Evolutionary conservation across 1,140 invertebrate species (phyloP).

Genomic region (Plutomurus gul): DNA sequence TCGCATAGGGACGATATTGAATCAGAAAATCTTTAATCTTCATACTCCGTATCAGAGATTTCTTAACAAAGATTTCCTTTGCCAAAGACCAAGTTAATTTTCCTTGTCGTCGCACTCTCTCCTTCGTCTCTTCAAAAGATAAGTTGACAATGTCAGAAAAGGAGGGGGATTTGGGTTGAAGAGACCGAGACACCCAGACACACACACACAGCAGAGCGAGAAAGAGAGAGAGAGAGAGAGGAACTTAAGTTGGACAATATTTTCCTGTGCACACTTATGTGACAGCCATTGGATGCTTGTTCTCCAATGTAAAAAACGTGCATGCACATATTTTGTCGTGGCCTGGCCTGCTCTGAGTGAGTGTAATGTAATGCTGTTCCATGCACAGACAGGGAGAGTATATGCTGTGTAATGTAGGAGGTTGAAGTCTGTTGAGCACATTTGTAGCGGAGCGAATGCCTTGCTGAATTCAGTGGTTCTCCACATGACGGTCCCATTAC

Average conservation of each 20-base stretch:
- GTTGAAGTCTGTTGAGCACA: neutral
- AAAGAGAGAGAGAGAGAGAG: no score
- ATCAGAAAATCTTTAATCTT: constrained; percentile 8
- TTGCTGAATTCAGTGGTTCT: neutral
- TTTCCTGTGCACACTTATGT: no score
- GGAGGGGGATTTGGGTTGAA: neutral
- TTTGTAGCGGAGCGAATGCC: neutral
- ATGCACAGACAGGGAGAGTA: neutral
- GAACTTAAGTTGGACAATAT: no score
- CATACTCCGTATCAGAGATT: neutral
- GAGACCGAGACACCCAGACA: neutral
- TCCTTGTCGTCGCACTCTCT: neutral
- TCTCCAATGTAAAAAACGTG: no score
- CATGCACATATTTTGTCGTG: no score
- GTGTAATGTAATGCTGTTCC: neutral
- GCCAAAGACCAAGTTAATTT: neutral
- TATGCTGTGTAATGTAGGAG: neutral
- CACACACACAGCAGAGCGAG: no score
- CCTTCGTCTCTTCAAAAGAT: neutral
- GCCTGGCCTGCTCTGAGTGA: no score
- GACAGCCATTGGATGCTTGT: no score
- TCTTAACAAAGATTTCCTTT: neutral
- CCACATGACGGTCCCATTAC: neutral
- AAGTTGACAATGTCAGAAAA: neutral
- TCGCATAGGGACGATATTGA: neutral